Percentiles rank a stretch among this genome's conserved stretches.
These are phyloP conservation scores for Halictus ligatus DNA, from an alignment of 2,888 invertebrate genomes.

Conservation along the genomic window DNA sequence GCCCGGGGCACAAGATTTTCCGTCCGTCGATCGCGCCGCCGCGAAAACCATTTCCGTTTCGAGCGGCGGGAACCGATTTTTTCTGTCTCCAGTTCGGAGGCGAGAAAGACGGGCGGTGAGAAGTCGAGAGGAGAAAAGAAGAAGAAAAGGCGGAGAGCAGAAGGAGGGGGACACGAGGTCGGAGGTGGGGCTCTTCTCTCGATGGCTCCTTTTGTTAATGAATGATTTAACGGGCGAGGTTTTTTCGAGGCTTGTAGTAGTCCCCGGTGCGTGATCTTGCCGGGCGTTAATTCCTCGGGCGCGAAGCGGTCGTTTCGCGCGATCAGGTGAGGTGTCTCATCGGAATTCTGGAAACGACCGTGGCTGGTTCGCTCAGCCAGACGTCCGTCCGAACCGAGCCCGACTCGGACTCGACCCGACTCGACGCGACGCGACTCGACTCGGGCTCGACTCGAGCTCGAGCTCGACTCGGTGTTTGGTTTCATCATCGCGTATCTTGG, in stretches of 20 bases:
- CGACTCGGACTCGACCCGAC: conserved; percentile 5
- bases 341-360: conserved; percentile 73
- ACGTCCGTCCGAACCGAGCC: conserved; percentile 69
- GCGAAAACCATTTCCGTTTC: neutral
- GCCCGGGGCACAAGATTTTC: conserved; percentile 6
- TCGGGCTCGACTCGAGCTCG: conserved; percentile 24
- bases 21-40: neutral
- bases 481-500: conserved; percentile 76
- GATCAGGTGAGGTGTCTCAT: conserved; percentile 72
- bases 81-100: neutral
- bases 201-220: conserved; percentile 28
- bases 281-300: conserved; percentile 17
- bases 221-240: conserved; percentile 44
- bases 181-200: neutral
- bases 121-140: neutral
- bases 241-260: conserved; percentile 34
- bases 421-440: conserved; percentile 14
- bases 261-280: conserved; percentile 13
- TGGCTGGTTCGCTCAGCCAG: conserved; percentile 61
- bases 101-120: neutral
- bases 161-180: no score
- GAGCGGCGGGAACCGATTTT: neutral
- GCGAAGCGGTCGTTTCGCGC: conserved; percentile 47
- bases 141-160: neutral
- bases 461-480: conserved; percentile 71